phyloP scores from a whole-genome alignment of 2,113 vertebrate species.

The Melospiza melodia region DNA sequence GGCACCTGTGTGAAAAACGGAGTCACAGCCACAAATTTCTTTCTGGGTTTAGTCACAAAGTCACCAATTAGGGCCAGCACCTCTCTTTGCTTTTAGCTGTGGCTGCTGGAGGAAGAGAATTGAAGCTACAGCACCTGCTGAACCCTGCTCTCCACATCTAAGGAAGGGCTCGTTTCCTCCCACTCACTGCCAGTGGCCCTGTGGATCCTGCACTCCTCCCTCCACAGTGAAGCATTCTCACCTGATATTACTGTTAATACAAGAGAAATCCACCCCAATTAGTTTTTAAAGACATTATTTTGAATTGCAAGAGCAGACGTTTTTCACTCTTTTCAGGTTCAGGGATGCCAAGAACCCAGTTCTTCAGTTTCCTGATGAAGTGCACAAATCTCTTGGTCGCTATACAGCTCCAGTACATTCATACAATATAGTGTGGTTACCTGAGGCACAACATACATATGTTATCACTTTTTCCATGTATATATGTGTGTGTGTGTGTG shows the following conservation, averaged over 20 bases:
- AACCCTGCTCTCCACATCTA: not conserved
- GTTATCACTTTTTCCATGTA: not conserved
- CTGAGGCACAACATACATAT: not conserved
- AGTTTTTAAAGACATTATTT: not conserved
- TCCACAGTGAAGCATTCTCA: not conserved
- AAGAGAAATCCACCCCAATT: fast-evolving
- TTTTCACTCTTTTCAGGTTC: not conserved
- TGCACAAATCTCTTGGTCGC: not conserved
- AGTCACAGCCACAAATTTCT: not conserved
- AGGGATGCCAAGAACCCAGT: not conserved
- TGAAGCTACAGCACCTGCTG: not conserved
- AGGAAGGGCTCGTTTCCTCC: not conserved
- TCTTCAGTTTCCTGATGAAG: not conserved
- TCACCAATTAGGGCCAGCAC: not conserved
- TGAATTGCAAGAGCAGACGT: not conserved
- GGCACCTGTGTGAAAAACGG: not conserved
- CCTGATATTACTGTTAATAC: no score
- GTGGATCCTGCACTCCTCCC: not conserved
- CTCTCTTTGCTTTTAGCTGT: not conserved
- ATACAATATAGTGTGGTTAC: not conserved
- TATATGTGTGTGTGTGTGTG: no score
- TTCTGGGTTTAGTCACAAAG: not conserved
- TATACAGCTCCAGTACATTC: not conserved
- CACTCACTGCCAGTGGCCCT: not conserved
- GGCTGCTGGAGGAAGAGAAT: not conserved